phyloP scores from a whole-genome alignment of 2,113 vertebrate species.

The Alaudala cheleensis region DNA sequence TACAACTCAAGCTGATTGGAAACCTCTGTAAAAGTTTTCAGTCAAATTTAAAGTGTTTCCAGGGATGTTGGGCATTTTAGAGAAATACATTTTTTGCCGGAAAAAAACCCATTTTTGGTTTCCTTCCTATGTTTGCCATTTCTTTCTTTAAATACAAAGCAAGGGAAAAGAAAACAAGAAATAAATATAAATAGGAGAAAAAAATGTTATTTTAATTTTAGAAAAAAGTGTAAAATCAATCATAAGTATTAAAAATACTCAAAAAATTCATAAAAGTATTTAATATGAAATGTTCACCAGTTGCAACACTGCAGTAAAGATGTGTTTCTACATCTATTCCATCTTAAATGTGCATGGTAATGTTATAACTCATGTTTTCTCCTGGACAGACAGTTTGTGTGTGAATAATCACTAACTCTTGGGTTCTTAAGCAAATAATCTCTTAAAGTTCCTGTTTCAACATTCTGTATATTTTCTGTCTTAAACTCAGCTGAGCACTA shows the following conservation, averaged over 20 bases:
- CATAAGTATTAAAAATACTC: rapidly evolving
- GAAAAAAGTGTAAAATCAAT: background rate
- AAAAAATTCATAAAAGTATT: background rate
- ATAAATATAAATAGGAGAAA: background rate
- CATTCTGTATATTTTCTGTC: rapidly evolving
- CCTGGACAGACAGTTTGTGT: background rate
- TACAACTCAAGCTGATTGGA: rapidly evolving
- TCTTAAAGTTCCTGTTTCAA: background rate
- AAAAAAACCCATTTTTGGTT: background rate
- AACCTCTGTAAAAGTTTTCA: background rate
- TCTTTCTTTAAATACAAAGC: background rate
- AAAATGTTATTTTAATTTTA: background rate
- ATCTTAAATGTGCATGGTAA: too few species aligned
- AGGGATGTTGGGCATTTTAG: background rate
- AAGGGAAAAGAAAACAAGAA: background rate
- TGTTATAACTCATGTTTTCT: background rate
- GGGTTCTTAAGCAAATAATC: background rate
- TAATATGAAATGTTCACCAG: background rate
- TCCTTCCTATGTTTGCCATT: rapidly evolving
- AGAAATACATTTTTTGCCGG: background rate
- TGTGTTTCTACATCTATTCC: background rate
- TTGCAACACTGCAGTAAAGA: background rate
- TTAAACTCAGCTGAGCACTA: background rate
- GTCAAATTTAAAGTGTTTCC: background rate
- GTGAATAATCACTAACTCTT: background rate